phyloP scores from a whole-genome alignment of 2,797 vertebrate genomes.

The Poecilia gillii region DNA sequence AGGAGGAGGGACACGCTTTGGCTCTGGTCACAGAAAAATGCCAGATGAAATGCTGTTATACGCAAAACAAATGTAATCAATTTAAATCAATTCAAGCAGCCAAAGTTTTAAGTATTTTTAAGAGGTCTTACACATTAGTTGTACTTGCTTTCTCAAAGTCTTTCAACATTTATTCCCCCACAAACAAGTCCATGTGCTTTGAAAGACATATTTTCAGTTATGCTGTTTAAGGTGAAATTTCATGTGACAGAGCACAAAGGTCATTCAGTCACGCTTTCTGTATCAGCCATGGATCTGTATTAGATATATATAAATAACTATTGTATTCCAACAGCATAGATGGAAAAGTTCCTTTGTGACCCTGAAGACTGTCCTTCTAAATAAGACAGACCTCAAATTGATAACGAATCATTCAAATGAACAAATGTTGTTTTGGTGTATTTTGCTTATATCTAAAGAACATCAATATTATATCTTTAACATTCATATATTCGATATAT shows the following conservation, averaged over 20 bases:
- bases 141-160: neutral
- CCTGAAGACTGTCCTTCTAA: neutral
- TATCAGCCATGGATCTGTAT: neutral
- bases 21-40: constrained; percentile 73
- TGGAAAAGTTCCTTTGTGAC: neutral
- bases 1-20: constrained; percentile 89
- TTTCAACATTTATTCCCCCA: neutral
- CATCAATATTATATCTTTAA: neutral
- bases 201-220: neutral
- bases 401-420: neutral
- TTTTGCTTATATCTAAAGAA: neutral
- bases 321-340: neutral
- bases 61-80: neutral
- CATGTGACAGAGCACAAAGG: neutral
- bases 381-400: neutral
- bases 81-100: neutral
- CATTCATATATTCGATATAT: neutral
- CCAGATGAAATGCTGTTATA: constrained; percentile 4
- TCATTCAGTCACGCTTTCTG: neutral
- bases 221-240: neutral
- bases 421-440: neutral
- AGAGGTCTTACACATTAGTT: neutral
- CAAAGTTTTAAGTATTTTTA: neutral
- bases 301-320: neutral
- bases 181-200: neutral